Base-by-base conservation (phyloP, 1,140 invertebrate genomes). In the Drosophila ananassae region DNA sequence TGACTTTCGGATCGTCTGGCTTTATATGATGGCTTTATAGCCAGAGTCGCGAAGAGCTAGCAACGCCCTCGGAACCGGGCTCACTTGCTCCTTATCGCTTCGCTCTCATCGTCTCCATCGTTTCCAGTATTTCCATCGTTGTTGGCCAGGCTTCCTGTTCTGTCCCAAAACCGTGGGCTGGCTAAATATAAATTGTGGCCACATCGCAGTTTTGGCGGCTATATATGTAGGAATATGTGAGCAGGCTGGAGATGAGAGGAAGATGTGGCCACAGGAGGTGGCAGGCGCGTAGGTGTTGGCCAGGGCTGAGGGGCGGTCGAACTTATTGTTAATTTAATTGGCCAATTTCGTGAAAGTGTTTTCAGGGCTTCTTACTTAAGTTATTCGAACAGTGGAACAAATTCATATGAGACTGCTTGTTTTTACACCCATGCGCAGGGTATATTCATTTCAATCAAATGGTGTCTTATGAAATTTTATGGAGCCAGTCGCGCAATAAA, bases 301-400 rank as follows among this genome's bases (percentile, higher is more conserved):
- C 47, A 24, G 10, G 34, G 63, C 41, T 17, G 50, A 50, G 54
- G 58, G 58, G 56, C 57, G 66, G 74, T 60, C 60, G 61, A 62
- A 58, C 72, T 89, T 84, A 83, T 89, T 79, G 84, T 89, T 89
- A 77, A 83, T 89, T 79, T 89, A 89, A 89, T 89, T 89, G 84
- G 83, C 24, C 84, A 83, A 89, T 89, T 89, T 77, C 64, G 85
- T 89, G 78, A 78, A 78, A 71, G 82, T 85, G 82, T 85, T 87
- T 62, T 60, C 63, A 71, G 41, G 32, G 56, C 62, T 64, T 53
- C 69, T 68, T 21, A 52, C 25, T 52, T 58, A 60, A 75, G 47
- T 82, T 61, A 68, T 50, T 32, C 66, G 46, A 58, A 64, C 59
- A 64, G 51, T 73, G 81, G 47, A 17, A 22, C 48, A 34, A 30